Conservation (phyloP, 2,113 vertebrate genomes). For the Rhagologus leucostigma region DNA sequence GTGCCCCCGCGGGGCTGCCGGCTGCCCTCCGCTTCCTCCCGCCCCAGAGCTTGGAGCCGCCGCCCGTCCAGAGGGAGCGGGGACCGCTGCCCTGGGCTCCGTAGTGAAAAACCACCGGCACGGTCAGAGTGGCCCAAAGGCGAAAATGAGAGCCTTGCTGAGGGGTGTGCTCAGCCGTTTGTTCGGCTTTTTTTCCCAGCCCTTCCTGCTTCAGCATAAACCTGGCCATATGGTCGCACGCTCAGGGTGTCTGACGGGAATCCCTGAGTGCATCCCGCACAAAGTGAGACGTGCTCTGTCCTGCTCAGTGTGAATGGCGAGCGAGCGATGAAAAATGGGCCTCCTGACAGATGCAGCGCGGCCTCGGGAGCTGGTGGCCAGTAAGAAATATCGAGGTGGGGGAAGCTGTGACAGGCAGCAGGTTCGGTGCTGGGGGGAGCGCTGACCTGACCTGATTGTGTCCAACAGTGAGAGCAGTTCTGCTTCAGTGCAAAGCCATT, state of each 20-base stretch:
- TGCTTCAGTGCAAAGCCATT: conserved; percentile 71
- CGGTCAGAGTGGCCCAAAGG: not conserved
- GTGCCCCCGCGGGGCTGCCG: too few relatives aligned
- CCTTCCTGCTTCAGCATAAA: not conserved
- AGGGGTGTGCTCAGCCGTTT: too few relatives aligned
- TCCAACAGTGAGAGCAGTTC: conserved; percentile 68
- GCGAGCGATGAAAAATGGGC: conserved; percentile 13
- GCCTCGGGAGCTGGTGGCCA: conserved; percentile 52
- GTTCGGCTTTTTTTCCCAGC: not conserved
- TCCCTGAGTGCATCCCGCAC: not conserved
- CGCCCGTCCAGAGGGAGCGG: not conserved
- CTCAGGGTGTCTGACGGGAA: not conserved
- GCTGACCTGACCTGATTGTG: conserved; percentile 75
- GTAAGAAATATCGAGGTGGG: conserved; percentile 30
- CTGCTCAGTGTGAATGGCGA: not conserved
- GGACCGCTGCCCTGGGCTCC: not conserved
- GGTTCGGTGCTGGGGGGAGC: conserved; percentile 44
- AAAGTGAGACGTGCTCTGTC: not conserved
- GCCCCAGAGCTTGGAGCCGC: fast-evolving
- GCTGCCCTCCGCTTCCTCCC: too few relatives aligned
- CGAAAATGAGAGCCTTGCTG: not conserved
- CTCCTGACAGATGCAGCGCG: conserved; percentile 24
- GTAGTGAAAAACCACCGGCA: fast-evolving
- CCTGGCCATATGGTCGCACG: not conserved
- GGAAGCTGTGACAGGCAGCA: conserved; percentile 49